Percentiles rank a stretch among this genome's conserved stretches.
phyloP scores from a whole-genome alignment of 2,888 invertebrate species.

The Julus scandinavius region DNA sequence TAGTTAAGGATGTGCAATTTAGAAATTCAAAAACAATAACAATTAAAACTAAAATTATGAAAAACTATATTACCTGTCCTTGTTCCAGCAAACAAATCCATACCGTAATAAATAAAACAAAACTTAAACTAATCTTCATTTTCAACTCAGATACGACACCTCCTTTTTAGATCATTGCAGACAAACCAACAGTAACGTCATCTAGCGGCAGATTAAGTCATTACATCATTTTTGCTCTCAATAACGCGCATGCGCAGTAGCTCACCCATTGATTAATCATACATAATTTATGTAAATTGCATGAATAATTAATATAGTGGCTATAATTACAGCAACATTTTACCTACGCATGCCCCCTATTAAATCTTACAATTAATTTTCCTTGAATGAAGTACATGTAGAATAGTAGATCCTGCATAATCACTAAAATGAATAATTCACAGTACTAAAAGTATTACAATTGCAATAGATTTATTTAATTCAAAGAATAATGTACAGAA shows the following conservation, averaged over 20 bases:
- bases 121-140: background rate
- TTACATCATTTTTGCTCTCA: too few relatives aligned
- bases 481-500: background rate
- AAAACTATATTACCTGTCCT: constrained; percentile 44
- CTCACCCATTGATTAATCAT: too few relatives aligned
- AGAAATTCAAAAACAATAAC: background rate
- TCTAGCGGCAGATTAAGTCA: background rate
- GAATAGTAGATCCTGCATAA: too few relatives aligned
- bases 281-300: too few relatives aligned
- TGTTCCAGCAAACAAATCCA: constrained; percentile 11
- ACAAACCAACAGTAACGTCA: background rate
- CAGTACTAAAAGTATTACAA: background rate
- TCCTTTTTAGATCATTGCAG: background rate
- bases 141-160: background rate
- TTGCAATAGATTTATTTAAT: background rate
- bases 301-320: too few relatives aligned
- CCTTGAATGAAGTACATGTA: too few relatives aligned
- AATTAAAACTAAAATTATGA: background rate
- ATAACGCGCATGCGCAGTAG: too few relatives aligned
- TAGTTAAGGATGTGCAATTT: background rate
- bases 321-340: too few relatives aligned
- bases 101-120: background rate
- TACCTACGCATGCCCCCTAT: too few relatives aligned
- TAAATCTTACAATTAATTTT: too few relatives aligned
- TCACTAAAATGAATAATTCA: background rate